Evolutionary conservation across 35 echinoderm and acorn worm species (phyloP).

Genomic region (Acanthaster planci): DNA sequence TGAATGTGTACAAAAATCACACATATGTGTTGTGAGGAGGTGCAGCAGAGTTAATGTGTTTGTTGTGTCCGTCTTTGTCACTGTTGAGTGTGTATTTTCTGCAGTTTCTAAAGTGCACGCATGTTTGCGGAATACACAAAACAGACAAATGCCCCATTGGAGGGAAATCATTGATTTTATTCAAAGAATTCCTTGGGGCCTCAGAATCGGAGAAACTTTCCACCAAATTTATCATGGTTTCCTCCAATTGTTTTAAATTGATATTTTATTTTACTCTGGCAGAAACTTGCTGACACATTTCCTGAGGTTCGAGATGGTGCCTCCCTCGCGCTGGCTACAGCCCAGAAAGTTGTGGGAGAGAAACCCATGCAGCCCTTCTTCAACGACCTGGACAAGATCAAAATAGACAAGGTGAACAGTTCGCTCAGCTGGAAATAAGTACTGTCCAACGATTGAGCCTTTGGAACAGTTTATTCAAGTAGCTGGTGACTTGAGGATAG

Average conservation of each 20-base stretch:
- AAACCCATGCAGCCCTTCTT: constrained; percentile 83
- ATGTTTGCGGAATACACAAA: no score
- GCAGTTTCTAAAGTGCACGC: no score
- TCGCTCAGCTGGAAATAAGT: neutral
- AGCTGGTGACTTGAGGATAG: neutral
- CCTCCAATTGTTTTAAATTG: no score
- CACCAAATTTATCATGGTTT: no score
- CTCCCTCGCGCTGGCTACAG: constrained; percentile 77
- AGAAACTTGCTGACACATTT: constrained; percentile 92
- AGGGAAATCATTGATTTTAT: no score
- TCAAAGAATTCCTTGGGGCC: no score
- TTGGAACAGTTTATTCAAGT: neutral
- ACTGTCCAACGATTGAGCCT: neutral
- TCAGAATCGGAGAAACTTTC: no score
- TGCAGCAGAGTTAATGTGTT: no score
- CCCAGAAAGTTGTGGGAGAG: constrained; percentile 86
- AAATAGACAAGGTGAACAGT: constrained; percentile 84
- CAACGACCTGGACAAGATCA: constrained; percentile 86
- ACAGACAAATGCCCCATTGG: no score
- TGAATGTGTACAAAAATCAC: neutral
- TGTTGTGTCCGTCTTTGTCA: no score
- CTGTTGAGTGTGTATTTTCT: no score
- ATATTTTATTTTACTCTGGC: constrained; percentile 1
- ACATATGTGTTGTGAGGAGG: neutral
- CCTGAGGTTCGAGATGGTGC: constrained; percentile 83